Base-by-base conservation (phyloP, 2,113 vertebrate genomes). In the Lichenostomus cassidix region DNA sequence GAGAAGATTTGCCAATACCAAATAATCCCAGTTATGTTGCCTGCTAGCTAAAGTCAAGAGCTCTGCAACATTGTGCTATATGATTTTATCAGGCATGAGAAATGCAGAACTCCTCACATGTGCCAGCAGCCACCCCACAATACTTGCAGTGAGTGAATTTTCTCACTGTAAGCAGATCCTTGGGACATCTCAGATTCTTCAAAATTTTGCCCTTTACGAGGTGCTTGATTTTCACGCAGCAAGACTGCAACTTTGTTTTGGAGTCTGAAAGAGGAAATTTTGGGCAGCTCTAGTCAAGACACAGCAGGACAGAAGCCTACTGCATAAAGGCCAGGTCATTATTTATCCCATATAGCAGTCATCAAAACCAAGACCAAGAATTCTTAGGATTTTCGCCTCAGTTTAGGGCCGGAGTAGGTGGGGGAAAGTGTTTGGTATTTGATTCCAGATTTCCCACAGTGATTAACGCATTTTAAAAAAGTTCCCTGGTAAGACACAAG, bases 371-470 rank as follows among this genome's bases (percentile, higher is more conserved):
- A 87, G 64, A 2, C 12, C 8, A 79, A 73, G 22, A 93, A 83
- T 50, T 27, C 24, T 16, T 35, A 71, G 44, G 27, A 84, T 90
- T 84, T 89, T 78, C 7, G 2, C 33, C 28, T 78, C 27, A 35
- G 14, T 67, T 90, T 50, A 9, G 17, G 20, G 42, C 41, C 6
- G 9, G n/a, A 41, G 35, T 15, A 58, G 64, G 28, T 31, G 10
- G 37, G 28, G 22, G 20, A n/a, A 58, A 69, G 7, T 21, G 42
- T 33, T 10, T n/a, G 41, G 63, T 56, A 92, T 80, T 74, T 58
- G 49, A 89, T 86, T 90, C 73, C 70, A 90, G 90, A 95, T 96
- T 97, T 96, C 95, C 80, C 95, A 93, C 77, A 95, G 88, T 69
- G 92, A 96, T 94, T 92, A 95, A 75, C 0, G 1, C 1, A 1